Evolutionary conservation across 2,113 vertebrate genomes (phyloP).

Genomic region (Gymnobelideus leadbeateri): DNA sequence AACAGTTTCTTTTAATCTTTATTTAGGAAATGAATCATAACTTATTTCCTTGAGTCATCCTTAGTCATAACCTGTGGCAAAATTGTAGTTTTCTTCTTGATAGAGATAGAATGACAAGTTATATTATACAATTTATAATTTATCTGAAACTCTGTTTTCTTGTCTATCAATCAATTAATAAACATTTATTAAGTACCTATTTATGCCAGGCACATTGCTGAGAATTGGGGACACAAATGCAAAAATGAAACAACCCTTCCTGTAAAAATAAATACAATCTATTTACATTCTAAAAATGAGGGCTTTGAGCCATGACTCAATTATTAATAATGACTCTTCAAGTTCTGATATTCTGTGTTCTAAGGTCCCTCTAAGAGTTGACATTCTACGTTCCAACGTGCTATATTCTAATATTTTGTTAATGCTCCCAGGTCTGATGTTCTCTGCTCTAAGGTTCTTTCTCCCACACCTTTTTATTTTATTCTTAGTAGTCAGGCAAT

Average conservation of each 20-base stretch:
- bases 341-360: too few relatives aligned
- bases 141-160: not conserved
- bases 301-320: not conserved
- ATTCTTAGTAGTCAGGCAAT: not conserved
- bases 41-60: too few relatives aligned
- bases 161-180: not conserved
- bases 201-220: not conserved
- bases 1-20: not conserved
- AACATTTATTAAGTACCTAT: not conserved
- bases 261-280: not conserved
- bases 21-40: too few relatives aligned
- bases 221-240: not conserved
- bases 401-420: not conserved
- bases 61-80: not conserved
- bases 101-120: not conserved
- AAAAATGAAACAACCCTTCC: not conserved
- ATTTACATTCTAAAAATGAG: not conserved
- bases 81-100: not conserved
- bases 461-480: not conserved
- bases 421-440: not conserved
- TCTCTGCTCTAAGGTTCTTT: not conserved
- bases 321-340: not conserved
- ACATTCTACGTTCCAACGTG: too few relatives aligned
- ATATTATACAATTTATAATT: not conserved
- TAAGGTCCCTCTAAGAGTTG: too few relatives aligned